Evolutionary conservation across 2,888 invertebrate species (phyloP), one percentile per base, ranked within the genome.

Genomic region (Tromatobia lineatoria): DNA sequence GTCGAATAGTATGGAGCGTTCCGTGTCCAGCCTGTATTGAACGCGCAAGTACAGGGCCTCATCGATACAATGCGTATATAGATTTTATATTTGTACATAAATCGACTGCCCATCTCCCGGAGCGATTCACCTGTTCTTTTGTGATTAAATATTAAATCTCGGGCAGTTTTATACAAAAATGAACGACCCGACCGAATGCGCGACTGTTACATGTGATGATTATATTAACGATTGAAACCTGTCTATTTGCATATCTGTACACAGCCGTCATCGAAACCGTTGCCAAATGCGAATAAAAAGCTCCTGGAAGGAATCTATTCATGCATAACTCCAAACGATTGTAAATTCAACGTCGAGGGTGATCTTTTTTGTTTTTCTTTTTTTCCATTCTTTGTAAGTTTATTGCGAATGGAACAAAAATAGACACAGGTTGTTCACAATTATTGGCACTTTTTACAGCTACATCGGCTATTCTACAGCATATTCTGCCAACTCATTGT

Each of bases 31-130:
- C 11, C n/a, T 45, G 61, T 69, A 38, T 11, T 34, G 61, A 64
- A 34, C n/a, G 20, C 64, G 38, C 38, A 54, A 57, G 45, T 45
- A 47, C 50, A 50, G 50, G 45, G 67, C 69, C 75, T 75, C 67
- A 20, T 57, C 70, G 61, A 57, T 57, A 15, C 42, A 59, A 66
- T 59, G 29, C 42, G 57, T 23, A 74, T 34, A 83, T 75, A 89
- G 86, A 88, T 90, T 91, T 90, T 90, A 90, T 90, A 91, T 91
- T 89, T 92, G 91, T 92, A 91, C 82, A 91, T 92, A 91, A 89
- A 87, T 85, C 66, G 66, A 76, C 57, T 42, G 75, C 70, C 50
- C 61, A 6, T 20, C 34, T 25, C 18, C 15, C 59, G 15, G 71
- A 71, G 70, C 64, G 52, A 61, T 23, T 29, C 15, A 73, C 76